Percentiles rank a stretch among this genome's conserved stretches.
Conservation (phyloP, 2,797 vertebrate genomes). For the Rhinella marina region DNA sequence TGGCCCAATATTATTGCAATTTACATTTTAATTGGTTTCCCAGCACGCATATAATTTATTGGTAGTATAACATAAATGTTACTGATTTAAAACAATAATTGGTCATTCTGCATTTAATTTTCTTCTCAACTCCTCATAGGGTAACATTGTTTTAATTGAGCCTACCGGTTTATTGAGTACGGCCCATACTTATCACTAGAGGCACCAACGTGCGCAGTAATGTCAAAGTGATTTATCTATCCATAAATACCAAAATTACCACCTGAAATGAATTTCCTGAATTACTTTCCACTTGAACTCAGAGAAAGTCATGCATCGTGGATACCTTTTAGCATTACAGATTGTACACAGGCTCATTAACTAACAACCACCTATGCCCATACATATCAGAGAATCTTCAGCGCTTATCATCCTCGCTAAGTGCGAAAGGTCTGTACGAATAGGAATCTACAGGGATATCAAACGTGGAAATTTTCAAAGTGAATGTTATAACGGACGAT, state of each 20-base stretch:
- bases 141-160: conserved; percentile 55
- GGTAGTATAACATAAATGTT: conserved; percentile 60
- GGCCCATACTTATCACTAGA: conserved; percentile 50
- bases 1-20: conserved; percentile 58
- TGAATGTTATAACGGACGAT: too few species aligned
- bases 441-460: background rate
- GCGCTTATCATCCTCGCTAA: background rate
- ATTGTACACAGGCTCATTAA: background rate
- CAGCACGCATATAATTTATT: conserved; percentile 60
- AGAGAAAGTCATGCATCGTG: conserved; percentile 4
- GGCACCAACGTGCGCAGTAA: conserved; percentile 46
- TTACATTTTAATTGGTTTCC: conserved; percentile 63
- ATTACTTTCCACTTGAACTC: background rate
- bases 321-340: conserved; percentile 21
- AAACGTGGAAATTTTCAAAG: too few species aligned
- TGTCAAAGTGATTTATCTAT: conserved; percentile 48
- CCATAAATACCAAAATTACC: conserved; percentile 21
- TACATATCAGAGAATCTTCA: conserved; percentile 8
- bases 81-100: conserved; percentile 62
- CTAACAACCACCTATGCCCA: background rate
- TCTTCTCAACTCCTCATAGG: conserved; percentile 44
- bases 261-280: conserved; percentile 34
- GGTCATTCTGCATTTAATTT: conserved; percentile 59
- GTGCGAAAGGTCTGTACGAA: background rate
- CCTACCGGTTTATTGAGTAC: conserved; percentile 49